A percentile compares a stretch with the other conserved stretches of the same genome.
These are phyloP conservation scores for Aurelia coerulea DNA, from an alignment of 30 jellyfish, hydroid and myxozoan genomes.

Conservation along the genomic window DNA sequence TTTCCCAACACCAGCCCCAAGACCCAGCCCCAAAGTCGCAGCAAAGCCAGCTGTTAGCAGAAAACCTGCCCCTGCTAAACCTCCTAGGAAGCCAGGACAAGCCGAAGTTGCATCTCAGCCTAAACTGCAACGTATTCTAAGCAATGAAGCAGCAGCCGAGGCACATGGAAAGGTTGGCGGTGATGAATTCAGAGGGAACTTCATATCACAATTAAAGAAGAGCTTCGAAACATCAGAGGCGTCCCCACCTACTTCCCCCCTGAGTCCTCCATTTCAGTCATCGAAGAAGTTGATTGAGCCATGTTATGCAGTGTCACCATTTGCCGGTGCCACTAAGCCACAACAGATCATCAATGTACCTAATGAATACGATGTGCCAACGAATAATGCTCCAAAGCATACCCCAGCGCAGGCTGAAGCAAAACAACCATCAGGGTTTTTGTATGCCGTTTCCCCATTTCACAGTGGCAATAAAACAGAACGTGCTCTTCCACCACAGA, in stretches of 20 bases:
- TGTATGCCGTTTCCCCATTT: constrained; percentile 68
- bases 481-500: constrained; percentile 10
- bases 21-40: constrained; percentile 21
- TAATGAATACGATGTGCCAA: constrained; percentile 61
- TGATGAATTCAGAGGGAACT: constrained; percentile 12
- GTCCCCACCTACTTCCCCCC: not conserved
- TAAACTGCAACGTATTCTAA: not conserved
- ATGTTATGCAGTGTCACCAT: constrained; percentile 59
- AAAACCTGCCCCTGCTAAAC: constrained; percentile 46
- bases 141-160: not conserved
- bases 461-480: constrained; percentile 50
- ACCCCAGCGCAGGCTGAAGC: constrained; percentile 3
- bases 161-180: constrained; percentile 1
- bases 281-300: constrained; percentile 53
- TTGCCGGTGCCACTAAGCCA: constrained; percentile 18
- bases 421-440: constrained; percentile 22
- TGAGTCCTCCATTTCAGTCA: not conserved
- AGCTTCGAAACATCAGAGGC: constrained; percentile 36
- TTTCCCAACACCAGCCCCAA: constrained; percentile 1
- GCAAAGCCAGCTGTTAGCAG: constrained; percentile 30
- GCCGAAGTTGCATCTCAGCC: not conserved
- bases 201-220: constrained; percentile 70
- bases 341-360: constrained; percentile 12
- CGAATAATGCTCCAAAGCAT: constrained; percentile 25
- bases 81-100: constrained; percentile 29